Conservation (phyloP, 2,797 vertebrate species). For the Florisuga fusca region DNA sequence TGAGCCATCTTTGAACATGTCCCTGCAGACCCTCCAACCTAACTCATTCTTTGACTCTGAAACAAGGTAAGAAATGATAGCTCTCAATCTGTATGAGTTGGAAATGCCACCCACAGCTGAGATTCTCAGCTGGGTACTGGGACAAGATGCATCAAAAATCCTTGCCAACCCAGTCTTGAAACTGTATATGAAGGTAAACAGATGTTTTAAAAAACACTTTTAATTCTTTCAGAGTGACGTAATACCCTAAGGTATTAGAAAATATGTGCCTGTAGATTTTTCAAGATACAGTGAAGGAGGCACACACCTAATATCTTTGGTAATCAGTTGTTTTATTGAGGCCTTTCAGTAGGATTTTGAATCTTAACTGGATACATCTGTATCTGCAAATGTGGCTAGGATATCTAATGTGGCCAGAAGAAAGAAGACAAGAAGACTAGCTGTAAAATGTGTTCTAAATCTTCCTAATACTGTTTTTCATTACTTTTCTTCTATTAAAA, state of each 20-base stretch:
- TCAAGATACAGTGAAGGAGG: neutral
- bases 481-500: neutral
- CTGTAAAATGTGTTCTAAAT: neutral
- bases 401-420: neutral
- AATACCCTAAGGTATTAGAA: neutral
- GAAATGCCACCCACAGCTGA: neutral
- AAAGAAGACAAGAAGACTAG: neutral
- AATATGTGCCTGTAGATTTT: neutral
- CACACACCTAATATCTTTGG: neutral
- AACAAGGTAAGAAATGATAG: neutral
- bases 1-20: neutral
- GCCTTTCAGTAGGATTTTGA: neutral
- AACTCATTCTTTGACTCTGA: neutral
- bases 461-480: neutral
- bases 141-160: neutral
- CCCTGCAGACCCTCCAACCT: neutral
- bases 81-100: neutral
- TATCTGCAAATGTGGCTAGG: neutral
- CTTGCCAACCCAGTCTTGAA: neutral
- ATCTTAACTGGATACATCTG: neutral
- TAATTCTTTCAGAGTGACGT: neutral
- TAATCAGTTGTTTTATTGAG: neutral
- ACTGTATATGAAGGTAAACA: fast-evolving
- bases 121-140: neutral
- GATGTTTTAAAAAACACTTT: neutral